phyloP scores from a whole-genome alignment of 2,888 invertebrate species.

The Psylliodes chrysocephalus region DNA sequence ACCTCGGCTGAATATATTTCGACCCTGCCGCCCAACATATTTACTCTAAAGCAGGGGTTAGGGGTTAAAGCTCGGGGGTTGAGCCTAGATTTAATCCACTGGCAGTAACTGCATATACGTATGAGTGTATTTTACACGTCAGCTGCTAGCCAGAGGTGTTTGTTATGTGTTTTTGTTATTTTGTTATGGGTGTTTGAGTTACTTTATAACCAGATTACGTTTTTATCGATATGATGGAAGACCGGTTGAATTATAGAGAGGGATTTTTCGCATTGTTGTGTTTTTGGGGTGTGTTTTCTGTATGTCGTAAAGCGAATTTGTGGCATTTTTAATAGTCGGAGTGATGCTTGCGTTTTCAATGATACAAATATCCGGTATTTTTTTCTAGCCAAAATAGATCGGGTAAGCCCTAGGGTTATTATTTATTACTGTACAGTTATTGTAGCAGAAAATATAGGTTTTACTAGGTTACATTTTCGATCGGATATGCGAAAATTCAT shows the following conservation, averaged over 20 bases:
- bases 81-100: conserved; percentile 25
- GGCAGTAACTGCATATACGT: conserved; percentile 19
- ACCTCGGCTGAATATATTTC: conserved; percentile 47
- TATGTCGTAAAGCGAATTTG: neutral
- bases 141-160: conserved; percentile 54
- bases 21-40: conserved; percentile 45
- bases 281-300: neutral
- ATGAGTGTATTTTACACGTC: conserved; percentile 50
- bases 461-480: too few species aligned
- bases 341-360: too few species aligned
- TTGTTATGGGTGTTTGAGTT: conserved; percentile 48
- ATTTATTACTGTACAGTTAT: too few species aligned
- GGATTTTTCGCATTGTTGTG: neutral
- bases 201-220: conserved; percentile 46
- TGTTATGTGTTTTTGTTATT: conserved; percentile 48
- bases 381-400: too few species aligned
- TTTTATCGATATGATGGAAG: conserved; percentile 22
- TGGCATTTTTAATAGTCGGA: too few species aligned
- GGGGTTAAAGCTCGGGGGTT: neutral
- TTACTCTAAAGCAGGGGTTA: conserved; percentile 41
- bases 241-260: conserved; percentile 13
- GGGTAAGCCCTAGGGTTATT: too few species aligned
- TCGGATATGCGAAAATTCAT: too few species aligned
- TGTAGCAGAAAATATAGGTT: too few species aligned
- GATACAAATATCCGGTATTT: too few species aligned